These are phyloP conservation scores for Epistrophe grossulariae DNA, from an alignment of 2,888 invertebrate genomes.

Conservation along the genomic window DNA sequence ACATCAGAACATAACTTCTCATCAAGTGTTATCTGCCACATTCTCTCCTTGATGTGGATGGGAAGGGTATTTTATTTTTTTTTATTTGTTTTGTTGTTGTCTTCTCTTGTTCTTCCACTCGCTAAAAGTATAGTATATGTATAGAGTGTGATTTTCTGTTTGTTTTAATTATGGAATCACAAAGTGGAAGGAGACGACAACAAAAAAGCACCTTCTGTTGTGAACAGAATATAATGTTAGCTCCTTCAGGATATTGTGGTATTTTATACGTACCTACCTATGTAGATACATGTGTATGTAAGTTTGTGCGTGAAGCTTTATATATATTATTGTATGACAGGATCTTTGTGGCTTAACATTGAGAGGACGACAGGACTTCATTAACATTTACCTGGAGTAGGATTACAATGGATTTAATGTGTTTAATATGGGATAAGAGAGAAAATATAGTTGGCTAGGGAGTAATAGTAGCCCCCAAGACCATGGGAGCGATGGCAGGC, in stretches of 20 bases:
- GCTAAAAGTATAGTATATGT: neutral
- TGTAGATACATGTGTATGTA: neutral
- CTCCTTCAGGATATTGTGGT: constrained; percentile 46
- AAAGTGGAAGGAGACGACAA: constrained; percentile 7
- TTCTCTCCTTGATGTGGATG: constrained; percentile 18
- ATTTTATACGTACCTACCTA: too few relatives aligned
- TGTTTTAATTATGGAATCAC: constrained; percentile 70
- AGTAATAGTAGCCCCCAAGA: constrained; percentile 2
- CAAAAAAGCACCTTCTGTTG: constrained; percentile 58
- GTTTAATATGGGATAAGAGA: constrained; percentile 71
- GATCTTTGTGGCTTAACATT: constrained; percentile 66
- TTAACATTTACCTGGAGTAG: constrained; percentile 74
- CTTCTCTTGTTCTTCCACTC: constrained; percentile 12
- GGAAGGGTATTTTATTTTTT: constrained; percentile 27
- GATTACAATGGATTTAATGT: constrained; percentile 75
- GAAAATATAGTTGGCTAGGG: constrained; percentile 51
- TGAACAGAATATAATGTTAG: constrained; percentile 62
- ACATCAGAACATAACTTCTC: constrained; percentile 70
- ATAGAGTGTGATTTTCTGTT: constrained; percentile 71
- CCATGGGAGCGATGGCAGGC: neutral
- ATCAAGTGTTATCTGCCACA: constrained; percentile 72
- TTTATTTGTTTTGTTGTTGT: neutral
- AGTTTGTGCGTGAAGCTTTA: constrained; percentile 14
- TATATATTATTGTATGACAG: constrained; percentile 58
- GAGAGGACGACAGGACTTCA: constrained; percentile 69